Conservation (phyloP, 2,113 vertebrate genomes). For the Chrysochloris asiatica region DNA sequence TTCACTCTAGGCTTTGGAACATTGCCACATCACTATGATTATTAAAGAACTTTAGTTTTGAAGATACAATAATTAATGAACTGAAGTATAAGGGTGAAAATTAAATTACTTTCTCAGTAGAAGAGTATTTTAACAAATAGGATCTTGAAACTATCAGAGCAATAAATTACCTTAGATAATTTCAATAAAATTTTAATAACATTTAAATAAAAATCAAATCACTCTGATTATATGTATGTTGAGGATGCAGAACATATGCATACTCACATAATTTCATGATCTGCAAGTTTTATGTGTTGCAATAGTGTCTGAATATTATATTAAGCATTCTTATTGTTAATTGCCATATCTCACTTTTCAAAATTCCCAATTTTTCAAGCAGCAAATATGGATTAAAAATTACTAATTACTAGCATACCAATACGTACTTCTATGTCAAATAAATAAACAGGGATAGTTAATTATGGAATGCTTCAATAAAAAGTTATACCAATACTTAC, state of each 20-base stretch:
- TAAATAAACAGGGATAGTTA: slow-evolving; percentile 36
- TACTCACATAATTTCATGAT: slow-evolving; percentile 33
- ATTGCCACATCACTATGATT: slow-evolving; percentile 15
- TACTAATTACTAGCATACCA: background rate
- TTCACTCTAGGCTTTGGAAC: background rate
- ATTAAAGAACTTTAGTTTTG: slow-evolving; percentile 31
- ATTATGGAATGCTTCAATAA: background rate
- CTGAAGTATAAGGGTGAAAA: slow-evolving; percentile 53
- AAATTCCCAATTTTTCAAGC: background rate
- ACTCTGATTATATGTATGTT: slow-evolving; percentile 53
- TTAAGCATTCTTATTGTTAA: slow-evolving; percentile 9
- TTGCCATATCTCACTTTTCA: slow-evolving; percentile 8
- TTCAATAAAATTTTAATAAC: slow-evolving; percentile 70
- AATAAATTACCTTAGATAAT: slow-evolving; percentile 72
- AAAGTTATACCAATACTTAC: slow-evolving; percentile 19
- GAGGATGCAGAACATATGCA: slow-evolving; percentile 29
- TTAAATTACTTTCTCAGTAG: slow-evolving; percentile 70
- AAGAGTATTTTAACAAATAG: slow-evolving; percentile 54
- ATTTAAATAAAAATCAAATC: slow-evolving; percentile 73
- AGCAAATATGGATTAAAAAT: background rate
- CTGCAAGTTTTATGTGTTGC: background rate
- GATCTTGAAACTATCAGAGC: slow-evolving; percentile 58
- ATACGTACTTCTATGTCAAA: slow-evolving; percentile 14
- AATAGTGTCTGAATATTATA: slow-evolving; percentile 2
- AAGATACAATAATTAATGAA: slow-evolving; percentile 51